phyloP scores from a whole-genome alignment of 2,797 vertebrate species.

The Champsocephalus esox region DNA sequence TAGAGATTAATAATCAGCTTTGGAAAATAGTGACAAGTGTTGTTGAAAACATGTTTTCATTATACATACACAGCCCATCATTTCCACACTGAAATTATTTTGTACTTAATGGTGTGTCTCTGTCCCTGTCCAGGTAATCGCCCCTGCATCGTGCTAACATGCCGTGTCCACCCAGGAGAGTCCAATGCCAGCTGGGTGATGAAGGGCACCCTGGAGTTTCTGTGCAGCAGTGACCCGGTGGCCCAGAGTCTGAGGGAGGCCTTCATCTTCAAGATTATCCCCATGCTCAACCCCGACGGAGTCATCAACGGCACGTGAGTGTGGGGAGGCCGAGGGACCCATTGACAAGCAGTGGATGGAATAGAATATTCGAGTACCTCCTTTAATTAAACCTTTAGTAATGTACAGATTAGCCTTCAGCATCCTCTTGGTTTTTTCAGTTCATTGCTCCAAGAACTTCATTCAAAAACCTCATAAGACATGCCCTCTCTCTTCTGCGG shows the following conservation, averaged over 20 bases:
- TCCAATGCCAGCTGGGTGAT: conserved; percentile 96
- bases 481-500: neutral
- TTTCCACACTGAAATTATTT: no score
- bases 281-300: conserved; percentile 95
- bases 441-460: no score
- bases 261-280: conserved; percentile 94
- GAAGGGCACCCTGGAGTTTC: conserved; percentile 94
- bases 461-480: neutral
- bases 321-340: neutral
- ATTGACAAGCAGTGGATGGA: neutral
- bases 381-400: no score
- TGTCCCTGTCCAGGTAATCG: conserved; percentile 83
- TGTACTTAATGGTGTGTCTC: neutral
- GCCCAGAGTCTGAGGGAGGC: conserved; percentile 89
- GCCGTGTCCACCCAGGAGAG: conserved; percentile 93
- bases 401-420: no score
- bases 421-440: no score
- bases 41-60: no score
- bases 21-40: no score
- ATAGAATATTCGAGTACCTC: neutral
- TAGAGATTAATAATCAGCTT: no score
- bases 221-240: conserved; percentile 87
- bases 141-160: conserved; percentile 88
- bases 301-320: conserved; percentile 96
- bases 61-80: no score